Conservation (phyloP, 2,888 invertebrate species). For the Zygogramma bicolorata region DNA sequence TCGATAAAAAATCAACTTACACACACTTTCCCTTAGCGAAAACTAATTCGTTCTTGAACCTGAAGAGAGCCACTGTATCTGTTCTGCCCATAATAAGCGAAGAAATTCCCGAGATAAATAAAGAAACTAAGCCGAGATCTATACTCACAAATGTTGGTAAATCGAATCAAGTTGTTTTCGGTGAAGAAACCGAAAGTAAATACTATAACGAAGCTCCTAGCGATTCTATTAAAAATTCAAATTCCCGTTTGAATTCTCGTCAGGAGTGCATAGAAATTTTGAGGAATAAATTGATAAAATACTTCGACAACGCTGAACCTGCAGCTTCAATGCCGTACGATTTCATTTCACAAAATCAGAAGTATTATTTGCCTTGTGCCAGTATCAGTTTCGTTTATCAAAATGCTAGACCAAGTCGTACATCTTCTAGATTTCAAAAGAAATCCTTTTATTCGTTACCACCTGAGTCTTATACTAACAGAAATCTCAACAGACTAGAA, state of each 20-base stretch:
- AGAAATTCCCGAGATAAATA: slow-evolving; percentile 10
- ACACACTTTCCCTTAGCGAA: neutral
- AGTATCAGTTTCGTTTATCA: slow-evolving; percentile 40
- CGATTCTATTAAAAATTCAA: neutral
- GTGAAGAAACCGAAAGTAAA: slow-evolving; percentile 5
- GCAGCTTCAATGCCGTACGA: slow-evolving; percentile 34
- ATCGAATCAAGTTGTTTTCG: neutral
- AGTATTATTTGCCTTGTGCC: slow-evolving; percentile 39
- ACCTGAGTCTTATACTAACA: neutral
- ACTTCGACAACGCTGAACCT: slow-evolving; percentile 31
- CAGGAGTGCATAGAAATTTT: slow-evolving; percentile 36
- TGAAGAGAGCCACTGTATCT: neutral
- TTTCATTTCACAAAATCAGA: slow-evolving; percentile 30
- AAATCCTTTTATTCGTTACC: neutral
- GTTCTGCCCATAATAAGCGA: slow-evolving; percentile 23
- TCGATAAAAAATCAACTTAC: neutral
- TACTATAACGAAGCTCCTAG: slow-evolving; percentile 1
- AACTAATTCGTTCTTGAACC: slow-evolving; percentile 3
- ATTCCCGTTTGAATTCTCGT: slow-evolving; percentile 5
- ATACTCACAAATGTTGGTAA: slow-evolving; percentile 38
- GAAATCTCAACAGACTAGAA: neutral
- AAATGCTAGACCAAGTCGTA: slow-evolving; percentile 26
- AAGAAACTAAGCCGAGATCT: slow-evolving; percentile 34
- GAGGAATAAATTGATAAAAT: slow-evolving; percentile 32
- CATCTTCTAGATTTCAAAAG: neutral